Conservation (phyloP, 2,888 invertebrate species). For the Anoplius nigerrimus region DNA sequence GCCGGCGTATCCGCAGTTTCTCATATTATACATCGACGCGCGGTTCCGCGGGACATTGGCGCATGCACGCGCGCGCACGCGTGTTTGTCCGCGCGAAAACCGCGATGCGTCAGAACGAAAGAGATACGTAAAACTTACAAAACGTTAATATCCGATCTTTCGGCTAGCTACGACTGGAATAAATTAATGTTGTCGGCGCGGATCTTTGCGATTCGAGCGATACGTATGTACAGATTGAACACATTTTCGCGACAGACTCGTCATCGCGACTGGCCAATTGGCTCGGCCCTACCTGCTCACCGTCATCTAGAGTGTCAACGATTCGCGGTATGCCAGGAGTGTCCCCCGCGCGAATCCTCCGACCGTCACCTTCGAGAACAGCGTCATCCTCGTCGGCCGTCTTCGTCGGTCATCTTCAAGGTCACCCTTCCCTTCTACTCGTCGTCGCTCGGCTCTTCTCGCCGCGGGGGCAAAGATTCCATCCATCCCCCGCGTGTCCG, state of each 20-base stretch:
- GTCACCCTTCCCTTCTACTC: no score
- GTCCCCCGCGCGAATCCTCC: no score
- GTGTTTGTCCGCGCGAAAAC: no score
- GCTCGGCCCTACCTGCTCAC: background rate
- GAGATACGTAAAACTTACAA: constrained; percentile 1
- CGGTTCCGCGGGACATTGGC: background rate
- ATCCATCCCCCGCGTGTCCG: background rate
- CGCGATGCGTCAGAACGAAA: background rate
- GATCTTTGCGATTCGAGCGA: constrained; percentile 39
- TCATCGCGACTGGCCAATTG: background rate
- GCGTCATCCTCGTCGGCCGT: no score
- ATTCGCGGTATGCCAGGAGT: no score
- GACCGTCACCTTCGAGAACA: no score
- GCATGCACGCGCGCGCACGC: background rate
- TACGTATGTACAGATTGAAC: constrained; percentile 68
- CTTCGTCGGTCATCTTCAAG: no score
- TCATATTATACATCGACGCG: background rate
- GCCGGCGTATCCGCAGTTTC: no score
- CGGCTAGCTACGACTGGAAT: constrained; percentile 58
- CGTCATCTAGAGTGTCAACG: no score
- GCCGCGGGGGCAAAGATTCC: no score
- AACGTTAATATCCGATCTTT: constrained; percentile 35
- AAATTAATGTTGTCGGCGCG: constrained; percentile 58
- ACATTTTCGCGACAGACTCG: constrained; percentile 51
- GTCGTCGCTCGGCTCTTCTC: no score